Evolutionary conservation across 2,797 vertebrate genomes (phyloP), one percentile per base, ranked within the genome.

Genomic region (Myotis myotis): DNA sequence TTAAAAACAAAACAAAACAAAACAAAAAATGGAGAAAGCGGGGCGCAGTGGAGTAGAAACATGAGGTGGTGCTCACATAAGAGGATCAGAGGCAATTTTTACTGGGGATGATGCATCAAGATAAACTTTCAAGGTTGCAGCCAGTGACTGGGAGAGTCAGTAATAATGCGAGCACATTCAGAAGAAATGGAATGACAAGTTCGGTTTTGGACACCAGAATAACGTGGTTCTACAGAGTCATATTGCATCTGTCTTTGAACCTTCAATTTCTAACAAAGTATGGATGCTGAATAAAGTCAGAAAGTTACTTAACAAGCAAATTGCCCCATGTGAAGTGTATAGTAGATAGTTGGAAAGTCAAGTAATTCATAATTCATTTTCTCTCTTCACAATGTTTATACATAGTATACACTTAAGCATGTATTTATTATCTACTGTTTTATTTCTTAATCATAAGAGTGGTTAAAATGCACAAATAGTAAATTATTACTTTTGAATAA

Each of bases 381-480:
- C 81, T 92, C 22, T 79, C 22, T 89, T 94, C 41, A 72, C 20
- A 60, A 5, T 60, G 9, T 62, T 51, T 83, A 7, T 33, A 66
- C 17, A 76, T 84, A 22, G 49, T 38, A 71, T 62, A 71, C 16
- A 71, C 9, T 62, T 87, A 57, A 62, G 10, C 8, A 66, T 70
- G 8, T 60, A 53, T 55, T 81, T 74, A 92, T 55, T 75, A 89
- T 60, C 41, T 87, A 55, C 2, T 53, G 36, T 72, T 80, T 91
- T 93, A 55, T 85, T 88, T 87, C 20, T 95, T 76, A 93, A 64
- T 51, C 47, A 30, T 57, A 89, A 81, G 10, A 92, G 36, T 84
- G 3, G 11, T 93, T 95, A 84, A 87, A 91, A 85, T 89, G 10
- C 17, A 68, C 19, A 93, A 81, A 53, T 92, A 7, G 9, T 72